Evolutionary conservation across 2,113 vertebrate genomes (phyloP).

Genomic region (Sigmodon hispidus): DNA sequence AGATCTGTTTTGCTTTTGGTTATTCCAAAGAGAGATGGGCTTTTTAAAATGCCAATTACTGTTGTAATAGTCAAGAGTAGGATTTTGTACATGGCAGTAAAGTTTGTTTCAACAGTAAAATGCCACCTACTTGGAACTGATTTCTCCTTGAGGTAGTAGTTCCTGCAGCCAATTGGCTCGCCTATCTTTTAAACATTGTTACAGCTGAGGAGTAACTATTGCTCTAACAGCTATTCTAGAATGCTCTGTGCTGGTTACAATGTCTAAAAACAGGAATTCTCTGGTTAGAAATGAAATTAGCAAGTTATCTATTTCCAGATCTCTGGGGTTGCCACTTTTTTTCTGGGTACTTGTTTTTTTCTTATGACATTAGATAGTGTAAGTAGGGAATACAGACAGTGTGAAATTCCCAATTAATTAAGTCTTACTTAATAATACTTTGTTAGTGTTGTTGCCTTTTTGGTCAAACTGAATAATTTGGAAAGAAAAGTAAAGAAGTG

Average conservation of each 20-base stretch:
- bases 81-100: neutral
- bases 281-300: neutral
- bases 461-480: conserved; percentile 44
- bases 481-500: conserved; percentile 14
- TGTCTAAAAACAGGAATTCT: neutral
- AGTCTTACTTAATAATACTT: neutral
- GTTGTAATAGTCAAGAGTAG: neutral
- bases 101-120: neutral
- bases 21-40: conserved; percentile 22
- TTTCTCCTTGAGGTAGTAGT: neutral
- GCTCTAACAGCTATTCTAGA: neutral
- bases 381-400: neutral
- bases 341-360: neutral
- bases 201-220: neutral
- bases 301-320: neutral
- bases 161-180: neutral
- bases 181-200: neutral
- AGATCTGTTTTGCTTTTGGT: conserved; percentile 33
- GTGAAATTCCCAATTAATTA: conserved; percentile 34
- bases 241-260: neutral
- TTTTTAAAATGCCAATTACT: neutral
- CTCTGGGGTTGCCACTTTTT: neutral
- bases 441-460: neutral
- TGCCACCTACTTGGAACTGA: neutral
- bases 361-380: neutral